A percentile compares a stretch with the other conserved stretches of the same genome.
These are phyloP conservation scores for Drosophila elegans DNA, from an alignment of 1,140 invertebrate genomes.

Conservation along the genomic window DNA sequence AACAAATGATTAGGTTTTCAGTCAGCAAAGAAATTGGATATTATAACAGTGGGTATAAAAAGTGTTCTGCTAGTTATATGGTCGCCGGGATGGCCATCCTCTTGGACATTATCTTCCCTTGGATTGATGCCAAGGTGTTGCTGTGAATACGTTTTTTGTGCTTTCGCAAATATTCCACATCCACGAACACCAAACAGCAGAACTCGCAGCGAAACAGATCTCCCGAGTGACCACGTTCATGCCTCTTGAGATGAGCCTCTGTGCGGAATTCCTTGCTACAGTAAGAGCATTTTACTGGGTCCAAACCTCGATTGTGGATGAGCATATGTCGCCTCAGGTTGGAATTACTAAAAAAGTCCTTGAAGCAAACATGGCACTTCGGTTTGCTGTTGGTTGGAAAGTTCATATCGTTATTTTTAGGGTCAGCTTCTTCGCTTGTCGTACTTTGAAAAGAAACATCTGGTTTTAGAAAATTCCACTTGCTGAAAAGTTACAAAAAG, in stretches of 20 bases:
- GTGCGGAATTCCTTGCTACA: neutral
- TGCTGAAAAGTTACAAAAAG: neutral
- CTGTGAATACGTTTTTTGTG: neutral
- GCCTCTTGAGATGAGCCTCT: neutral
- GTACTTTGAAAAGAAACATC: neutral
- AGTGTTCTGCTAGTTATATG: too few species aligned
- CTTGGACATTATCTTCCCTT: neutral
- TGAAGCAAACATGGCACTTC: neutral
- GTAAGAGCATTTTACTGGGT: neutral
- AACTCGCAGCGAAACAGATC: conserved; percentile 13
- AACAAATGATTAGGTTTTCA: too few species aligned
- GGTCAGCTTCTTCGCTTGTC: neutral
- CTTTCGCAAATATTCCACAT: neutral
- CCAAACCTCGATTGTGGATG: neutral
- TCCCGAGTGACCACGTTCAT: conserved; percentile 8
- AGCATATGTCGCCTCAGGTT: neutral
- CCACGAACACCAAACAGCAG: neutral
- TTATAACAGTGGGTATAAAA: too few species aligned
- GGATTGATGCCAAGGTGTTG: neutral
- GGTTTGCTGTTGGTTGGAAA: neutral
- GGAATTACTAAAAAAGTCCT: neutral
- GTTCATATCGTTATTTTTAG: neutral
- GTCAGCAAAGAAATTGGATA: too few species aligned
- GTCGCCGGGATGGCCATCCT: neutral
- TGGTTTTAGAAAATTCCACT: neutral